Base-by-base conservation (phyloP, 2,888 invertebrate species). In the Horisme vitalbata region DNA sequence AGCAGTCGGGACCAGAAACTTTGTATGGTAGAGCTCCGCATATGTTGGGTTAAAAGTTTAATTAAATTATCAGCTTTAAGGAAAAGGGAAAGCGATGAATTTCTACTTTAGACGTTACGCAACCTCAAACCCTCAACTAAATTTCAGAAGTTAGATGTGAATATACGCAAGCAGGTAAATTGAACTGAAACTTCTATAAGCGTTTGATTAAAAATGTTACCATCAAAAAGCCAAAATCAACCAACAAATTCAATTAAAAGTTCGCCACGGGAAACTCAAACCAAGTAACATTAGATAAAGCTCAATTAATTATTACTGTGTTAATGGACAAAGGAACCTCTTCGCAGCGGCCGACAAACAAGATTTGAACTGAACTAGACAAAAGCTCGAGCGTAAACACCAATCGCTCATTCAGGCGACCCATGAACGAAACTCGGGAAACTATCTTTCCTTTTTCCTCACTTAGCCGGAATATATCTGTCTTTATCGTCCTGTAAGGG, bases 171-270 rank as follows among this genome's bases (percentile, higher is more conserved):
- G 44, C 61, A 68, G 68, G 66, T 75, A 70, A 69, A 71, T 63
- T 63, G 66, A 71, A 57, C 55, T 49, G 48, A 67, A 76, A 61
- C 45, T 68, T 65, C 67, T 63, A 36, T 47, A 56, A 75, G 68
- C 68, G 66, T 70, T 68, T 76, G 68, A 63, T 74, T 32, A 18
- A 78, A 74, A 71, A 68, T 63, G 69, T 59, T 65, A 62, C 58
- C 69, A 74, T 79, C 79, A 83, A 81, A 83, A 83, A 80, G 78
- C 74, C 73, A 79, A 81, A 83, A 82, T 79, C 79, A 68, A 73
- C 73, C 63, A 75, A 67, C 80, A 76, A 82, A 83, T 86, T 85
- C 83, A 87, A 87, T 87, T 86, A 86, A 86, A 88, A 88, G 73
- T 88, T 88, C 71, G 57, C 68, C 55, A 64, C 71, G 71, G 69